These are phyloP conservation scores for Lomographa bimaculata DNA, from an alignment of 2,888 invertebrate species.

Conservation along the genomic window DNA sequence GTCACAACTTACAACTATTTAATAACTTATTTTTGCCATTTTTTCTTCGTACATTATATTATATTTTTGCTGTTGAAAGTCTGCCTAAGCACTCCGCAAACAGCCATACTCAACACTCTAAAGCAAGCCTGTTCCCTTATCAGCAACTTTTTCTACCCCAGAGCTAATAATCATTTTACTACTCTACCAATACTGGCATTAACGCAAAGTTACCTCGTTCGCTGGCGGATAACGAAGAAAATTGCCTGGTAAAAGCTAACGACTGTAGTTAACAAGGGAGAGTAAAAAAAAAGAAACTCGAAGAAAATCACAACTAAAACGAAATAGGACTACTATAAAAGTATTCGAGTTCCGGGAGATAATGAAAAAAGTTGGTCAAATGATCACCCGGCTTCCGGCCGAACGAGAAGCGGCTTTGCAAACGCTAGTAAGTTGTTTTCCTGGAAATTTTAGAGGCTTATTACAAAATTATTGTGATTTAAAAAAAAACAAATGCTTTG, in stretches of 20 bases:
- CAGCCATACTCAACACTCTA: too few relatives aligned
- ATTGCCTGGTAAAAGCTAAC: slow-evolving; percentile 61
- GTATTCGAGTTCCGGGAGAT: slow-evolving; percentile 67
- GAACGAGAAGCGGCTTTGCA: slow-evolving; percentile 37
- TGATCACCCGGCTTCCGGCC: slow-evolving; percentile 63
- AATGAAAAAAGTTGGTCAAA: slow-evolving; percentile 79
- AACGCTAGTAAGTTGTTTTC: slow-evolving; percentile 23
- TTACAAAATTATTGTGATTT: too few relatives aligned
- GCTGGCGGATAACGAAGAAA: slow-evolving; percentile 41
- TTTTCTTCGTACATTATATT: too few relatives aligned
- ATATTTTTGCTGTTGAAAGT: too few relatives aligned
- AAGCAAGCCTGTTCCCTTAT: slow-evolving; percentile 7
- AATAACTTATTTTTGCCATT: too few relatives aligned
- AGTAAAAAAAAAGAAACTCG: slow-evolving; percentile 43
- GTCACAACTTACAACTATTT: too few relatives aligned
- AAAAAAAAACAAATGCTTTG: too few relatives aligned
- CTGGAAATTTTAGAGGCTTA: slow-evolving; percentile 1
- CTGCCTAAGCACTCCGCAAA: too few relatives aligned
- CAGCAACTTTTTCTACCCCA: slow-evolving; percentile 8
- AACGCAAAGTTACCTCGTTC: slow-evolving; percentile 40
- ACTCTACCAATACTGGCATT: slow-evolving; percentile 18
- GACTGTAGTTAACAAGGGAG: slow-evolving; percentile 52
- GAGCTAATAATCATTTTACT: slow-evolving; percentile 22
- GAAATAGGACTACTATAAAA: slow-evolving; percentile 68
- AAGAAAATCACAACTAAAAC: slow-evolving; percentile 67